A percentile compares a stretch with the other conserved stretches of the same genome.
These are phyloP conservation scores for Noturus placidus DNA, from an alignment of 2,113 vertebrate genomes.

Conservation along the genomic window DNA sequence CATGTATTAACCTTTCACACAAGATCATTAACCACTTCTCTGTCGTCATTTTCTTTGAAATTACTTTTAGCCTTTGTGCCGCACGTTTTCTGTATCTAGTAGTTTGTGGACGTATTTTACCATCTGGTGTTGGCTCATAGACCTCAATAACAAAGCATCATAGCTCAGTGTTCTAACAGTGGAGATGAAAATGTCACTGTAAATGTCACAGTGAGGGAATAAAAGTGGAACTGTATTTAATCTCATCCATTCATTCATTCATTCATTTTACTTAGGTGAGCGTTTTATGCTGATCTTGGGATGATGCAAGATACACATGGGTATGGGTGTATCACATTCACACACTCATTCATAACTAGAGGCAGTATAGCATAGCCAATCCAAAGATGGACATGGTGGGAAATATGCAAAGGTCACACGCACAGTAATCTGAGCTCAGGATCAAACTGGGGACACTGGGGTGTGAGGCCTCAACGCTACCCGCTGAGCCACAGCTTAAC, in stretches of 20 bases:
- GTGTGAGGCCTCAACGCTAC: neutral
- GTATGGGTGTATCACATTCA: neutral
- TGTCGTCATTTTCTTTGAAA: neutral
- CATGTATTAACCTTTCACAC: neutral
- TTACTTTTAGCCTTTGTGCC: neutral
- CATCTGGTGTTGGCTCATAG: neutral
- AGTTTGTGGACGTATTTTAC: neutral
- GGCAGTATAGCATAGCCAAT: neutral
- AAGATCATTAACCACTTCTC: neutral
- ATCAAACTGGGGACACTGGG: neutral
- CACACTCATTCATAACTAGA: neutral
- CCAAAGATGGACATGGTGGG: neutral
- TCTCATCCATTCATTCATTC: neutral
- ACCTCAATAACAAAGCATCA: neutral
- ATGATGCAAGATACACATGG: neutral
- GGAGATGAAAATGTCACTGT: conserved; percentile 15
- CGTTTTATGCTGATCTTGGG: neutral
- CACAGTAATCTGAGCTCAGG: neutral
- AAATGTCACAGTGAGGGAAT: conserved; percentile 14
- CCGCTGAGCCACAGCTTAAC: neutral
- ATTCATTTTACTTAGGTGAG: neutral
- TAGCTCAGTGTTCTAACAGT: neutral
- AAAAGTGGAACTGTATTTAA: neutral
- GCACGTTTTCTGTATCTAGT: neutral
- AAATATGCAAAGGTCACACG: neutral